phyloP scores from a whole-genome alignment of 2,113 vertebrate species.

The Nestor notabilis region DNA sequence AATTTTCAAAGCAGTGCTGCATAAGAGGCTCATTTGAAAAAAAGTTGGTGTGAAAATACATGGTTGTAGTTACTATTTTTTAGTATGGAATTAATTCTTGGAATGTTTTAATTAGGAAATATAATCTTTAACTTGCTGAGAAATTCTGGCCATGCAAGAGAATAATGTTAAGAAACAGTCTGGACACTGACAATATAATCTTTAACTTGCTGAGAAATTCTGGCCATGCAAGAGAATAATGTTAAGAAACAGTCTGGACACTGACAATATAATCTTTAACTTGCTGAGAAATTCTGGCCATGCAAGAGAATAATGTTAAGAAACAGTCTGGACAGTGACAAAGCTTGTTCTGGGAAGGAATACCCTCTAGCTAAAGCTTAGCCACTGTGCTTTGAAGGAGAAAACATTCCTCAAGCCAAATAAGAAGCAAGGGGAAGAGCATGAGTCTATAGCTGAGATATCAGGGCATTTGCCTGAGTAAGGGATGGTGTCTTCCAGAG shows the following conservation, averaged over 20 bases:
- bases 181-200: not conserved
- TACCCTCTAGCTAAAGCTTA: not conserved
- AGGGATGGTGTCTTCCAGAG: not conserved
- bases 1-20: not conserved
- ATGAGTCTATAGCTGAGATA: not conserved
- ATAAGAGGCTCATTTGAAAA: not conserved
- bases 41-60: not conserved
- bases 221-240: not conserved
- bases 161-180: not conserved
- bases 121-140: not conserved
- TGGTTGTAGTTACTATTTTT: not conserved
- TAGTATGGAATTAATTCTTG: not conserved
- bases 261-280: not conserved
- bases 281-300: not conserved
- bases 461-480: not conserved
- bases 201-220: not conserved
- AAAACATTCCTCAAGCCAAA: not conserved
- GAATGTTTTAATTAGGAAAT: not conserved
- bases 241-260: not conserved
- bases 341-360: not conserved
- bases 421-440: not conserved
- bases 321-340: not conserved
- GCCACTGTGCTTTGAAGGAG: not conserved
- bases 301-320: not conserved
- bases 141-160: not conserved